Evolutionary conservation across 2,113 vertebrate genomes (phyloP), one percentile per base, ranked within the genome.

Genomic region (Lampris incognitus): DNA sequence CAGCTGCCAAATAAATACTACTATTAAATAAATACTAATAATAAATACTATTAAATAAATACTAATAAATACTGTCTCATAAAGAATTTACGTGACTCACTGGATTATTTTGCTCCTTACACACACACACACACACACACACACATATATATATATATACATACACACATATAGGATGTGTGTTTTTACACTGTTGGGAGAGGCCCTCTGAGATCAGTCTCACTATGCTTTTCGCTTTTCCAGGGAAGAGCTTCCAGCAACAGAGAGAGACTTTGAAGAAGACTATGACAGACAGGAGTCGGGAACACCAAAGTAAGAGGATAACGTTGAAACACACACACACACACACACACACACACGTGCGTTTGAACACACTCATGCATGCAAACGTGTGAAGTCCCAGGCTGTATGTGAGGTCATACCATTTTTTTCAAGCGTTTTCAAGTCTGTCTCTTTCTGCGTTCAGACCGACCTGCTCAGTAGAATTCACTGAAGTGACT

Each of bases 221-320:
- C 58, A 83, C 7, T 86, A 61, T 62, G n/a, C 37, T 24, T 73
- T 55, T 49, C 2, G 13, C 58, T 39, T 55, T 38, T 77, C 78
- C 88, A 98, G 97, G 98, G 57, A 99, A 97, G 93, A 96, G 94
- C 81, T 99, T 99, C 91, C 98, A 98, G 86, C 97, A 98, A 59
- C 97, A 99, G 89, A 96, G 98, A 87, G 98, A 99, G 93, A 95
- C 96, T 79, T 95, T 99, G 94, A 99, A 97, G 84, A 97, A 96
- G 94, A 96, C 95, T 1, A 93, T 96, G 87, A 94, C 96, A 74
- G 97, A 98, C 84, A 96, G 94, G 78, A 96, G 95, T 74, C 95
- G 94, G 69, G 97, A 99, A 87, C 96, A 96, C 73, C 96, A 96
- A 95, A 97, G 98, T 98, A 54, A 86, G 57, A 24, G 3, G 55